phyloP scores from a whole-genome alignment of 2,888 invertebrate species.

The Aleiodes testaceus region DNA sequence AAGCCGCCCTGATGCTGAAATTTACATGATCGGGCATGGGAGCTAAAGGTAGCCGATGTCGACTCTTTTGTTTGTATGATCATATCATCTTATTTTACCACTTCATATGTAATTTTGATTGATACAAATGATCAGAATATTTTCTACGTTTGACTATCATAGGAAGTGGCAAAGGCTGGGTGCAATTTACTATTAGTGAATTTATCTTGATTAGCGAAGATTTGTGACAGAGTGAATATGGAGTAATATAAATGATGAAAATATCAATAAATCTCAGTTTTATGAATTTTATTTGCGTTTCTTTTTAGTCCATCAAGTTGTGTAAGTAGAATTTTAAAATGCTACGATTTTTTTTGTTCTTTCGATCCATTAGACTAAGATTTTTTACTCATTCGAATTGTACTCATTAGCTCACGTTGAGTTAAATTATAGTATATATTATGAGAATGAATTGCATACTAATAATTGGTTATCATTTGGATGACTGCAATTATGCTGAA shows the following conservation, averaged over 20 bases:
- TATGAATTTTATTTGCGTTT: background rate
- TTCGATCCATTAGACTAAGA: background rate
- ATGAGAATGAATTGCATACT: no score
- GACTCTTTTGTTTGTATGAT: no score
- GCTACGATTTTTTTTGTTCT: background rate
- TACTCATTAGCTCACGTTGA: constrained; percentile 7
- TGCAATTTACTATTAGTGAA: constrained; percentile 5
- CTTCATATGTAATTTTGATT: background rate
- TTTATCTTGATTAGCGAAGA: background rate
- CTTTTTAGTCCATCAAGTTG: background rate
- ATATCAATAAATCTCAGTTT: background rate
- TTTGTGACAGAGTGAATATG: background rate
- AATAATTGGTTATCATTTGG: no score
- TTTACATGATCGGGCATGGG: no score
- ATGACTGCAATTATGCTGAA: background rate
- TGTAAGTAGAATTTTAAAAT: background rate
- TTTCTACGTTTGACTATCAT: background rate
- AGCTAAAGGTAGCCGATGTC: no score
- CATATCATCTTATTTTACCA: background rate
- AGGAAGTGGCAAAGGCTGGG: constrained; percentile 3
- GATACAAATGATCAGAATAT: background rate
- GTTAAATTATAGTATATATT: background rate
- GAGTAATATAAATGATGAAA: background rate
- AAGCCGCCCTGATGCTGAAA: no score
- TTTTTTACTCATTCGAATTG: background rate